Evolutionary conservation across 1,140 invertebrate species (phyloP).

Genomic region (Kradibia gibbosae): DNA sequence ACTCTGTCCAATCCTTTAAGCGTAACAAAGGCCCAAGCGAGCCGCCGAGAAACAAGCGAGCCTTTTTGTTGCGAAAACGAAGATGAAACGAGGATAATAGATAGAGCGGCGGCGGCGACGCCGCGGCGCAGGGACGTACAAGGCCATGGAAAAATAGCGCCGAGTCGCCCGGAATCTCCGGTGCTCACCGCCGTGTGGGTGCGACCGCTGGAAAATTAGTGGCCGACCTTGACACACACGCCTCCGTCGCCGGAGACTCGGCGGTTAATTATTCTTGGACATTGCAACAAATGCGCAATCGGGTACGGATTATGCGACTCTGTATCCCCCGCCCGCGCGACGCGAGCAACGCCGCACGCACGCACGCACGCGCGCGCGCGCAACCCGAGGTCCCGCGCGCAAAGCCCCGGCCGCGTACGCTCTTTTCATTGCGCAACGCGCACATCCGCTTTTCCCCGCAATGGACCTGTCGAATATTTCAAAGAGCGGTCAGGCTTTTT

Average conservation of each 20-base stretch:
- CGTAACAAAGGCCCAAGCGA: neutral
- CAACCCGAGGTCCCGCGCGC: neutral
- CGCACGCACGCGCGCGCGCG: neutral
- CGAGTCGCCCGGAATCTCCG: neutral
- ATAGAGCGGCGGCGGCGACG: neutral
- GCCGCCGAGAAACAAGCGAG: neutral
- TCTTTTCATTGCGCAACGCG: neutral
- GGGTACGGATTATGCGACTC: neutral
- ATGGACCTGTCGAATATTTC: neutral
- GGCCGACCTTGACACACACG: conserved; percentile 20
- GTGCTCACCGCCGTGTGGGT: neutral
- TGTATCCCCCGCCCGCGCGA: neutral
- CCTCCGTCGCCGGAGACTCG: neutral
- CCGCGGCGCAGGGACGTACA: neutral
- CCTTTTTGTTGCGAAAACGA: neutral
- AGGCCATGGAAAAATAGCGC: neutral
- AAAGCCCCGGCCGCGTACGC: no score
- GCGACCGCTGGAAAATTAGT: conserved; percentile 28
- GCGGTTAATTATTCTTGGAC: neutral
- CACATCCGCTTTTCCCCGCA: neutral
- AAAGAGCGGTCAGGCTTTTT: no score
- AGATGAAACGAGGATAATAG: neutral
- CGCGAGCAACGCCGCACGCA: neutral
- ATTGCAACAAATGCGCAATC: neutral
- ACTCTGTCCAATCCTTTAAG: neutral